phyloP scores from a whole-genome alignment of 1,140 invertebrate genomes.

The Drosophila cardini region DNA sequence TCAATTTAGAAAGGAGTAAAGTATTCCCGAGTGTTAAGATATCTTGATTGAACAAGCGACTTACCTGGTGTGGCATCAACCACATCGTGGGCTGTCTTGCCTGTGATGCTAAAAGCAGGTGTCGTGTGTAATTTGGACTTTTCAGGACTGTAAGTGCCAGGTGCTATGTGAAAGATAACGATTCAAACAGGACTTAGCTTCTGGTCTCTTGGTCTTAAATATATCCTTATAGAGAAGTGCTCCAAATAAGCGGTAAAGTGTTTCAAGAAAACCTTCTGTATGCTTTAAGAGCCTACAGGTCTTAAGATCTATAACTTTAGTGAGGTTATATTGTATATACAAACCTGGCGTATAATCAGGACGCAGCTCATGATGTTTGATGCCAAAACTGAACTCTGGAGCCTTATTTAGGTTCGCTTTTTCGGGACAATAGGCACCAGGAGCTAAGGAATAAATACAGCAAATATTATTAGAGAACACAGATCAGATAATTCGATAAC shows the following conservation, averaged over 20 bases:
- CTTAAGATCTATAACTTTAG: not conserved
- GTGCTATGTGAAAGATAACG: constrained; percentile 68
- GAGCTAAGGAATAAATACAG: constrained; percentile 85
- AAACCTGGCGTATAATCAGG: constrained; percentile 89
- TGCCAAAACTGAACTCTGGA: constrained; percentile 87
- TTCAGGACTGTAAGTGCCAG: constrained; percentile 87
- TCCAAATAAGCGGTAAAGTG: too few relatives aligned
- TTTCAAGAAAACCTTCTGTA: too few relatives aligned
- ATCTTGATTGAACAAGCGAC: constrained; percentile 84
- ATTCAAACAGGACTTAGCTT: not conserved
- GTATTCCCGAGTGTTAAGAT: constrained; percentile 14
- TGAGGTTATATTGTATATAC: constrained; percentile 64
- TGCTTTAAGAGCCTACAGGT: too few relatives aligned
- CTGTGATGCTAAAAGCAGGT: constrained; percentile 87
- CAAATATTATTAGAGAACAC: not conserved
- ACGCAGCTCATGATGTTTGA: constrained; percentile 88
- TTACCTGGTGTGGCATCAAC: constrained; percentile 86
- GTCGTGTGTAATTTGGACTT: constrained; percentile 79
- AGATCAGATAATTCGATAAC: not conserved
- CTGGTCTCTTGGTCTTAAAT: not conserved
- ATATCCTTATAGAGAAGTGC: too few relatives aligned
- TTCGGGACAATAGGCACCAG: constrained; percentile 88
- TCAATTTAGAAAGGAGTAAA: not conserved
- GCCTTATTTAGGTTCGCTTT: constrained; percentile 87
- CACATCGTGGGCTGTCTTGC: constrained; percentile 87